Base-by-base conservation (phyloP, 1,140 invertebrate genomes). In the Neomicropteryx cornuta region DNA sequence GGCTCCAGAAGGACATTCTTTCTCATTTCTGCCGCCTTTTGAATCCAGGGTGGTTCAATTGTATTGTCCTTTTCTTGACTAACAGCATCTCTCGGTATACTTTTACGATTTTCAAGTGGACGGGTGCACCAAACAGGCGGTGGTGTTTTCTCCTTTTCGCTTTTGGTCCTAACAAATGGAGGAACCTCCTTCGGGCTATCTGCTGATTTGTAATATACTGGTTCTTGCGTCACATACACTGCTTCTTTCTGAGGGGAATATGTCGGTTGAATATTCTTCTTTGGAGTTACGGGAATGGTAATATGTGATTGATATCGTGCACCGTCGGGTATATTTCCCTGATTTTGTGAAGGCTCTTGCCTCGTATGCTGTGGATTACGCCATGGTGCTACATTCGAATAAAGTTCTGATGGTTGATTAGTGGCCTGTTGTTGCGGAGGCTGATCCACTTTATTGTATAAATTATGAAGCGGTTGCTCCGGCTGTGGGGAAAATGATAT, bases 111-210 rank as follows among this genome's bases (percentile, higher is more conserved):
- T 36, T 67, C 62, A n/a, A 62, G 47, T 1, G 61, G 56, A 36
- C 51, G 56, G 41, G 63, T 62, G 36, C 57, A 60, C 66, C 66
- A 68, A 17, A 44, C 55, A n/a, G 66, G 66, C 13, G 60, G 62
- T 16, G 62, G 62, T 28, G 60, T 62, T 47, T 65, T 59, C 4
- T 62, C 66, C 47, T 67, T 68, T 44, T 63, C 56, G 41, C 62
- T 65, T 33, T 66, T 60, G 29, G 58, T 53, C 45, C 62, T 64
- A n/a, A 62, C 62, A 59, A 59, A 68, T 4, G 60, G 57, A 22
- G 64, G 58, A 30, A 65, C 55, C 4, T 60, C 52, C 39, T 61
- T 62, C 3, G 63, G 63, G 46, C 59, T 66, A 3, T 66, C 63
- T 4, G 60, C 56, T 38, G 59, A 38, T 0, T 38, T 62, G 38